Evolutionary conservation across 2,888 invertebrate species (phyloP).

Genomic region (Lymantria monacha): DNA sequence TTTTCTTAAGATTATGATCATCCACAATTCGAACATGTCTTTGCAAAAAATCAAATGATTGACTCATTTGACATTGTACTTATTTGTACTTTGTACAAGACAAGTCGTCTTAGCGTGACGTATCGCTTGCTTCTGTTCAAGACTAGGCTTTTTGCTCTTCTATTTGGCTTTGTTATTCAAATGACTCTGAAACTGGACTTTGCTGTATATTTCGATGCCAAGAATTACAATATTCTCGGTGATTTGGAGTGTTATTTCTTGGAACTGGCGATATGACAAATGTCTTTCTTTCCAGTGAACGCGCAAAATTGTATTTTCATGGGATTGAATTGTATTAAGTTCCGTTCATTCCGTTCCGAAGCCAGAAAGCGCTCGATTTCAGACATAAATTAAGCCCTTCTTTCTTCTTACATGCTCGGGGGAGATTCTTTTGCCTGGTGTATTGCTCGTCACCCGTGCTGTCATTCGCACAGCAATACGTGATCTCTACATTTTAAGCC

Average conservation of each 20-base stretch:
- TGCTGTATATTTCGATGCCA: not conserved
- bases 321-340: conserved; percentile 1
- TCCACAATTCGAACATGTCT: no score
- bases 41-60: no score
- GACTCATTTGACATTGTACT: no score
- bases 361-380: not conserved
- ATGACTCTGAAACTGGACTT: conserved; percentile 1
- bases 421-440: not conserved
- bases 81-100: conserved; percentile 3
- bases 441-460: no score
- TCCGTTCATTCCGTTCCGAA: no score
- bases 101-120: not conserved
- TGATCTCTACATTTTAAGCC: no score
- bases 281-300: not conserved
- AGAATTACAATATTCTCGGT: conserved; percentile 1
- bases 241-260: not conserved
- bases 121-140: conserved; percentile 1
- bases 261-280: not conserved
- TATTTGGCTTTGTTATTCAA: conserved; percentile 1
- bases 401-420: not conserved
- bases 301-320: not conserved
- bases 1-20: no score
- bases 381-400: not conserved
- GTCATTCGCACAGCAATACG: conserved; percentile 1
- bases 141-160: not conserved